These are phyloP conservation scores for Hypanus sabinus DNA, from an alignment of 2,113 vertebrate genomes.

Conservation along the genomic window DNA sequence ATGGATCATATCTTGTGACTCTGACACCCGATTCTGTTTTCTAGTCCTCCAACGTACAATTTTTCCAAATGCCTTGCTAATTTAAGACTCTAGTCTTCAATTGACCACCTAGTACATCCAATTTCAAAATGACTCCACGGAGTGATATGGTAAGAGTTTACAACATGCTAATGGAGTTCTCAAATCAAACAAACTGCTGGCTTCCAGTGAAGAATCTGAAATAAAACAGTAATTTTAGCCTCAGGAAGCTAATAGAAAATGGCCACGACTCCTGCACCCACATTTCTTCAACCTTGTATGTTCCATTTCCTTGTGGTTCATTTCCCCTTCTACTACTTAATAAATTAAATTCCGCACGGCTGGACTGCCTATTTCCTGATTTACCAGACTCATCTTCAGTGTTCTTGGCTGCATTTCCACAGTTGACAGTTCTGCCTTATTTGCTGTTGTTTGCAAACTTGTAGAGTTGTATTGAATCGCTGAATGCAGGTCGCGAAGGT, in stretches of 20 bases:
- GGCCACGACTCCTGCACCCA: neutral
- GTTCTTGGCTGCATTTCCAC: neutral
- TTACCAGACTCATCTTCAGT: neutral
- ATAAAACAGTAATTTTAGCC: neutral
- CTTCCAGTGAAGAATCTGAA: neutral
- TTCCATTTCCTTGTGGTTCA: neutral
- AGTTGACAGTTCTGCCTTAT: neutral
- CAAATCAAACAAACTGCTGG: neutral
- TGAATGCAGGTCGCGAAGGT: neutral
- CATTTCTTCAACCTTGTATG: neutral
- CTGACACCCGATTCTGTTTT: neutral
- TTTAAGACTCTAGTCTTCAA: neutral
- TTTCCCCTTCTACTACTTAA: neutral
- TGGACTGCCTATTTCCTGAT: neutral
- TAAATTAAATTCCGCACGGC: neutral
- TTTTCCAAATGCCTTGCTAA: neutral
- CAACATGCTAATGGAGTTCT: neutral
- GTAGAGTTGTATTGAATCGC: neutral
- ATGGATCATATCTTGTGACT: neutral
- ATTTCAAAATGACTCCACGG: neutral
- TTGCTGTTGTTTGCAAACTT: neutral
- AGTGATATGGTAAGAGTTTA: neutral
- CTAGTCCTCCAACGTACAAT: neutral
- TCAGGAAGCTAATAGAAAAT: neutral
- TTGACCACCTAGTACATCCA: neutral